Base-by-base conservation (phyloP, 2,888 invertebrate genomes). In the Andrena fulva region DNA sequence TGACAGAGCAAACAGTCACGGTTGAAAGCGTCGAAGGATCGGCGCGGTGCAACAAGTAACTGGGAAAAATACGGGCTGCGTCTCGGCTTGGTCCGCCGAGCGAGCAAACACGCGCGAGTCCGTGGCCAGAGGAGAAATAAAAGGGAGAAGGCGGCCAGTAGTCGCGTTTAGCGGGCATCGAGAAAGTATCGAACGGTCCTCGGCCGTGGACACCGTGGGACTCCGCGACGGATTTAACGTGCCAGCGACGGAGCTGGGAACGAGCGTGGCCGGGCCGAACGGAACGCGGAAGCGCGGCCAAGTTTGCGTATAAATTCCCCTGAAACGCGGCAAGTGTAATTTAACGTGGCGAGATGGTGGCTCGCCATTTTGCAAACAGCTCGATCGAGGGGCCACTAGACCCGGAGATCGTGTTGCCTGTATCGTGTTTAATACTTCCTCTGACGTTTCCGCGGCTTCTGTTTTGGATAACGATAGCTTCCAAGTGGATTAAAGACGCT, bases 291-390 rank as follows among this genome's bases (percentile, higher is more conserved):
- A 69, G 42, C 64, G 68, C 56, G 24, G 69, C 63, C 82, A 88
- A 89, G 89, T 89, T 89, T 85, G 82, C 85, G 90, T 88, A 89
- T 89, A 88, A 89, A 89, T 89, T 88, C 74, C 10, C 63, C 56
- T 42, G 64, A 60, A 66, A 84, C 73, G 64, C 62, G 72, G 70
- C 84, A 82, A 83, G 79, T 79, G 82, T 77, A 77, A 70, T 62
- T 67, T 79, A 54, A 48, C 8, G 68, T 16, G 77, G 31, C 35
- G 59, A 71, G 69, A 66, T 35, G 50, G 60, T 60, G 70, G n/a
- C 24, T 42, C 29, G 81, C 74, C 71, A 77, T 84, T 85, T 59
- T 76, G 72, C 85, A 76, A 87, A 85, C 85, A 82, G 76, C 82
- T 76, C 62, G 69, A 87, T 85, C 82, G 72, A 64, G 54, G 79